Base-by-base conservation (phyloP, 1,140 invertebrate genomes). In the Physella acuta region DNA sequence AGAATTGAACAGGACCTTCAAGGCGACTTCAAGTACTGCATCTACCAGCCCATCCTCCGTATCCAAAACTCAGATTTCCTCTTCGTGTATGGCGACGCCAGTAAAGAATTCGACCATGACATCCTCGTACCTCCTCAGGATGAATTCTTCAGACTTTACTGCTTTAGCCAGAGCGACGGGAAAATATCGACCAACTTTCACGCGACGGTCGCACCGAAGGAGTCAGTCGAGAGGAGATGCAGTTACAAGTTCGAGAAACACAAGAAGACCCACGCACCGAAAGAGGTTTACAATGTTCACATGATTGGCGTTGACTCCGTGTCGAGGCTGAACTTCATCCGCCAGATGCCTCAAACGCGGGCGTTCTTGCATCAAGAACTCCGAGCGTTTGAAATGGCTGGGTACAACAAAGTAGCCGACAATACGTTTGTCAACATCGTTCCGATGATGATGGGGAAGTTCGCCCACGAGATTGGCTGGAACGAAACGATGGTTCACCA, bases 231-330 rank as follows among this genome's bases (percentile, higher is more conserved):
- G 87, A 28, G 71, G 59, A 68, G 67, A 37, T 72, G 70, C 28
- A 66, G 67, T n/a, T 37, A 67, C 63, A 66, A 73, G 14, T 69
- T 81, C 37, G 66, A 76, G n/a, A 70, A 71, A 2, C 68, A 74
- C 31, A 44, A 76, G 11, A 68, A 71, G 17, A 53, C 28, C 24
- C 8, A 56, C 3, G 59, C 72, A 16, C 71, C 77, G 0, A 79
- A 72, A 44, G 78, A 81, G 62, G 73, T 52, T 0, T 58, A 83
- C 17, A 85, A 82, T 64, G 87, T 97, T 0, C 85, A 95, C 30
- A 86, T 96, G 16, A 80, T 95, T n/a, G 94, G 94, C 0, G 87
- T 96, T 20, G 94, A 95, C 80, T 91, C 92, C 0, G 88, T 95
- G 1, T 96, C 94, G 0, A 87, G 93, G 56, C 85, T 94, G 59